Percentiles rank a stretch among this genome's conserved stretches.
These are phyloP conservation scores for Microcebus jonahi DNA, from an alignment of 2,113 vertebrate species.

Conservation along the genomic window DNA sequence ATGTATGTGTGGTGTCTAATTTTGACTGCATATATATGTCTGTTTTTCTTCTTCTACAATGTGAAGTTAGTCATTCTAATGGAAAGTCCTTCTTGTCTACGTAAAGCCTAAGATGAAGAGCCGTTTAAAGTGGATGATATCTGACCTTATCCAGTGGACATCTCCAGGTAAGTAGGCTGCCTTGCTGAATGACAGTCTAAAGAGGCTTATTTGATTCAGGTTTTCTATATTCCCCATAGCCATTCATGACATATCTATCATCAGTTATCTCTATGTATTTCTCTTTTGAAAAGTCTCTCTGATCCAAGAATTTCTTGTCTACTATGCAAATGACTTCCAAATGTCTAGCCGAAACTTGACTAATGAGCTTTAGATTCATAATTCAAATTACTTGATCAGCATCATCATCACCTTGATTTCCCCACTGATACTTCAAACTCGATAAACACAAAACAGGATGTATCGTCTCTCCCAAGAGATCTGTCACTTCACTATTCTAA, in stretches of 20 bases:
- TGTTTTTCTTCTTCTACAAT: not conserved
- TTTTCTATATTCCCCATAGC: not conserved
- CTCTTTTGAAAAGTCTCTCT: not conserved
- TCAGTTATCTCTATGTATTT: not conserved
- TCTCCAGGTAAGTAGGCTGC: not conserved
- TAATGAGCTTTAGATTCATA: conserved; percentile 59
- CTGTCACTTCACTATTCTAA: not conserved
- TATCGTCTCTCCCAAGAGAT: not conserved
- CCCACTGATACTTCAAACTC: not conserved
- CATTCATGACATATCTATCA: not conserved
- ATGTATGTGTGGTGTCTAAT: not conserved
- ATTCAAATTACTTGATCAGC: conserved; percentile 45
- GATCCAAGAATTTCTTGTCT: not conserved
- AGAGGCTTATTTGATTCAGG: not conserved
- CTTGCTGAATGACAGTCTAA: not conserved
- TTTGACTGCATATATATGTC: not conserved
- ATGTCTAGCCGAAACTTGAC: not conserved
- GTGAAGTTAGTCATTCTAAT: not conserved
- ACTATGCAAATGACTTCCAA: conserved; percentile 28
- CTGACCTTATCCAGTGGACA: not conserved
- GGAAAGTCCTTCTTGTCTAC: not conserved
- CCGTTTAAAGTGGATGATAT: not conserved
- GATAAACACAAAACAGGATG: conserved; percentile 27
- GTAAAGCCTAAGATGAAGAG: not conserved
- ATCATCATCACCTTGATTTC: conserved; percentile 44